These are phyloP conservation scores for Stenchaetothrips biformis DNA, from an alignment of 2,888 invertebrate genomes.

Conservation along the genomic window DNA sequence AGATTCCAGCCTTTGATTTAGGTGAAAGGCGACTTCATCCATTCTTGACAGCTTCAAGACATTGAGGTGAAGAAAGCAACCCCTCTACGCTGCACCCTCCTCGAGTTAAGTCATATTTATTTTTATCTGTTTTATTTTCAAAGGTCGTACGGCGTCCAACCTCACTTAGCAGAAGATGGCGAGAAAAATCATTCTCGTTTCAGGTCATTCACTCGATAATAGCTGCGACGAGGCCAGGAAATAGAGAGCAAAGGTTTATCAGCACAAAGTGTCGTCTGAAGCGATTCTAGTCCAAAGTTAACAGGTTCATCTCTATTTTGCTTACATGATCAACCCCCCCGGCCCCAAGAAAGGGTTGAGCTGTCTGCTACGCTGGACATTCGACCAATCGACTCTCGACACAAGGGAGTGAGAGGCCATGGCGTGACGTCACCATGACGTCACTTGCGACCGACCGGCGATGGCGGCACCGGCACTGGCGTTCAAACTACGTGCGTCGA, in stretches of 20 bases:
- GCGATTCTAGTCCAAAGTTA: too few relatives aligned
- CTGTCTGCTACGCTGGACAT: too few relatives aligned
- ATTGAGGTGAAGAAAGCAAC: neutral
- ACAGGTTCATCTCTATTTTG: too few relatives aligned
- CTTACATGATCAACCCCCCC: too few relatives aligned
- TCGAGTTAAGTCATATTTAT: slow-evolving; percentile 12
- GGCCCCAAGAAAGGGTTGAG: too few relatives aligned
- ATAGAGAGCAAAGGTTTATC: neutral
- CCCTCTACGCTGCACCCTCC: neutral
- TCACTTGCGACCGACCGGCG: too few relatives aligned
- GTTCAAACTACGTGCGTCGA: too few relatives aligned
- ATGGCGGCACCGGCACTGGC: too few relatives aligned
- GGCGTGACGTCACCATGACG: too few relatives aligned
- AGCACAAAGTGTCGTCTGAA: too few relatives aligned
- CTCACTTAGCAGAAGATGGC: slow-evolving; percentile 10
- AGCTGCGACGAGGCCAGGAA: neutral
- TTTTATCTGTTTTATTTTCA: slow-evolving; percentile 20
- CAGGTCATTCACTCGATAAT: neutral
- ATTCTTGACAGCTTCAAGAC: slow-evolving; percentile 31
- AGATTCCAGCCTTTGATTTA: slow-evolving; percentile 36
- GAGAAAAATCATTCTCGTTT: neutral
- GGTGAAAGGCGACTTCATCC: slow-evolving; percentile 38
- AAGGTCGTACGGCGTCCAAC: slow-evolving; percentile 16
- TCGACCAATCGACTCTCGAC: too few relatives aligned
- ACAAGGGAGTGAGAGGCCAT: too few relatives aligned